Conservation (phyloP, 2,888 invertebrate species). For the Apocheima hispidaria region DNA sequence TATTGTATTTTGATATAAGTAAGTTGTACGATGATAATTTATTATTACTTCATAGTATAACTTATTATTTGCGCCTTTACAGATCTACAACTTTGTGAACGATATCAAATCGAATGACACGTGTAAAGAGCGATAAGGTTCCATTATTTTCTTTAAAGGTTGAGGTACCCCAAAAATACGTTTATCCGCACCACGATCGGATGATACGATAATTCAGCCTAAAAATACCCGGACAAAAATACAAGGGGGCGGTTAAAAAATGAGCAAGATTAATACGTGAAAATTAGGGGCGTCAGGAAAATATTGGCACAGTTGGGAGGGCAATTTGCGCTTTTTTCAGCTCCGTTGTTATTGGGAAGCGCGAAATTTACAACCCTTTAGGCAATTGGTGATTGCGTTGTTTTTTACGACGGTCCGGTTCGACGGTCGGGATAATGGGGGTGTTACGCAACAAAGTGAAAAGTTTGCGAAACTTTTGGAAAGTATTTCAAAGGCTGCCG, state of each 20-base stretch:
- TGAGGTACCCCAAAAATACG: constrained; percentile 6
- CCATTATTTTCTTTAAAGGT: constrained; percentile 2
- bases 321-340: constrained; percentile 36
- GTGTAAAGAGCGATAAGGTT: not conserved
- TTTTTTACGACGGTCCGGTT: constrained; percentile 27
- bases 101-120: constrained; percentile 1
- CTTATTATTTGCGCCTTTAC: too few species aligned
- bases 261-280: constrained; percentile 51
- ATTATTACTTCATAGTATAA: too few species aligned
- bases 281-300: constrained; percentile 48
- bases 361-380: constrained; percentile 35
- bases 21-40: too few species aligned
- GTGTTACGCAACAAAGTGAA: constrained; percentile 7
- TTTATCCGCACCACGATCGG: constrained; percentile 24
- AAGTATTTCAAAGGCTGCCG: not conserved
- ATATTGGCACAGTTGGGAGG: constrained; percentile 43
- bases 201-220: constrained; percentile 53
- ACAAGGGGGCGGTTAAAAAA: constrained; percentile 45
- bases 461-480: constrained; percentile 7
- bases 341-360: constrained; percentile 30
- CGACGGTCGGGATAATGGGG: constrained; percentile 10
- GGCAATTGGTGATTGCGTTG: constrained; percentile 33
- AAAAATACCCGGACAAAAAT: constrained; percentile 40
- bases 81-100: too few species aligned
- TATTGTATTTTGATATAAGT: too few species aligned